Percentiles rank a stretch among this genome's conserved stretches.
Conservation (phyloP, 2,888 invertebrate genomes). For the Zelleria hepariella region DNA sequence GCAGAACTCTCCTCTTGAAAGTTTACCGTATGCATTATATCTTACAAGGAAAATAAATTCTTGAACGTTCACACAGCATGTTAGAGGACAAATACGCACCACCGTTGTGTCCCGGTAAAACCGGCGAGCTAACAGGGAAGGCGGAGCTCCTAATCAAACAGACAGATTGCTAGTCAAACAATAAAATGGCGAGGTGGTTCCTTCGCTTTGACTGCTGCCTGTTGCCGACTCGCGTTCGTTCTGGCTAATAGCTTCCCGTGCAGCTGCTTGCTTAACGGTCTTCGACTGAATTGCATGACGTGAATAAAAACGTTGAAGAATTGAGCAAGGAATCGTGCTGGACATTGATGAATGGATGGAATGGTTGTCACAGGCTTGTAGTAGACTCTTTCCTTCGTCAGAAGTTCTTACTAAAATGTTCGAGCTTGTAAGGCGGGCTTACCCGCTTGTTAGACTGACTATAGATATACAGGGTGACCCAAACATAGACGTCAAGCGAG, state of each 20-base stretch:
- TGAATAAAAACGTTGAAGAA: slow-evolving; percentile 39
- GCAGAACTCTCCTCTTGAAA: not conserved
- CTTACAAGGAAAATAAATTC: not conserved
- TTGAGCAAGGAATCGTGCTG: not conserved
- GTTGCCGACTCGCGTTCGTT: slow-evolving; percentile 3
- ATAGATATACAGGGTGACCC: too few species aligned
- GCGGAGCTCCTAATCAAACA: slow-evolving; percentile 56
- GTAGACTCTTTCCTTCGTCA: too few species aligned
- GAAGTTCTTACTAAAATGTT: not conserved
- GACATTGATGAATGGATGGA: not conserved
- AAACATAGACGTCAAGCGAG: too few species aligned
- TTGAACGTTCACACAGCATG: slow-evolving; percentile 9
- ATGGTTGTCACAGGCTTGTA: too few species aligned
- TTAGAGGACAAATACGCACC: slow-evolving; percentile 32
- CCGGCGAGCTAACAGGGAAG: slow-evolving; percentile 40
- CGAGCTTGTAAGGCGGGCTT: too few species aligned
- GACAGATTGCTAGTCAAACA: slow-evolving; percentile 64
- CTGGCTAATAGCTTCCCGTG: slow-evolving; percentile 31
- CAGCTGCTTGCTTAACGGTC: slow-evolving; percentile 57
- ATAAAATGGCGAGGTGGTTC: slow-evolving; percentile 37
- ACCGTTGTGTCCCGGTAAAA: slow-evolving; percentile 28
- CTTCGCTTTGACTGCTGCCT: slow-evolving; percentile 27
- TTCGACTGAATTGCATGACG: slow-evolving; percentile 31
- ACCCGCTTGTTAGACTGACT: too few species aligned
- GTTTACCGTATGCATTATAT: not conserved